Percentiles rank a stretch among this genome's conserved stretches.
These are phyloP conservation scores for Acleris emargana DNA, from an alignment of 2,888 invertebrate genomes.

Conservation along the genomic window DNA sequence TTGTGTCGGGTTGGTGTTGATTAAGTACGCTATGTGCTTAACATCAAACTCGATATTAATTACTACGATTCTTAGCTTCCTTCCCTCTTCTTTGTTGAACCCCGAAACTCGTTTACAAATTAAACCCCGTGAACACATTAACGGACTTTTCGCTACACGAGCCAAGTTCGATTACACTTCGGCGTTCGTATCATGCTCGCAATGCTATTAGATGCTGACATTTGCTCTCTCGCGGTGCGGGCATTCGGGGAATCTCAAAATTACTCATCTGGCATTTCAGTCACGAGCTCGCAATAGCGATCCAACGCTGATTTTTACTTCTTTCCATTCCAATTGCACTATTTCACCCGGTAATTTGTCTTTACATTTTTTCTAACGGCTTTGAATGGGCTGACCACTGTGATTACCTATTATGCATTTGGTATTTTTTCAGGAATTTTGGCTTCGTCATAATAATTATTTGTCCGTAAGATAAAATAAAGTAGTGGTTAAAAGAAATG, in stretches of 20 bases:
- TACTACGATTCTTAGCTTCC: neutral
- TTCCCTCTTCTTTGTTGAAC: too few relatives aligned
- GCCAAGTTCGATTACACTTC: conserved; percentile 67
- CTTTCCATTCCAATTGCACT: conserved; percentile 79
- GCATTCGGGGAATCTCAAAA: conserved; percentile 79
- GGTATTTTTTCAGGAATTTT: conserved; percentile 9
- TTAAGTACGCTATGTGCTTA: too few relatives aligned
- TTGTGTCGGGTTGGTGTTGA: too few relatives aligned
- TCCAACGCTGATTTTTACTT: conserved; percentile 80
- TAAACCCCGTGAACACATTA: conserved; percentile 40
- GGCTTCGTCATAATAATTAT: neutral
- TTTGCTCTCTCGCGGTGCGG: conserved; percentile 68
- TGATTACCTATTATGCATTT: conserved; percentile 21
- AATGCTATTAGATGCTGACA: conserved; percentile 79
- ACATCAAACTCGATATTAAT: too few relatives aligned
- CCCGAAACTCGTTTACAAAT: neutral
- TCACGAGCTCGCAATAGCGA: conserved; percentile 72
- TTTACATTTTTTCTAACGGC: conserved; percentile 56
- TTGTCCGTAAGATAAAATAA: neutral
- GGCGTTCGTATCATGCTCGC: conserved; percentile 67
- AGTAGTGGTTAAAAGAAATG: too few relatives aligned
- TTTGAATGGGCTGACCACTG: conserved; percentile 15
- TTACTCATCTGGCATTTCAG: conserved; percentile 80
- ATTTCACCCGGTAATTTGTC: conserved; percentile 77
- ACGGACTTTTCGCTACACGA: conserved; percentile 57